These are phyloP conservation scores for Augochlora pura DNA, from an alignment of 1,140 invertebrate genomes.

Conservation along the genomic window DNA sequence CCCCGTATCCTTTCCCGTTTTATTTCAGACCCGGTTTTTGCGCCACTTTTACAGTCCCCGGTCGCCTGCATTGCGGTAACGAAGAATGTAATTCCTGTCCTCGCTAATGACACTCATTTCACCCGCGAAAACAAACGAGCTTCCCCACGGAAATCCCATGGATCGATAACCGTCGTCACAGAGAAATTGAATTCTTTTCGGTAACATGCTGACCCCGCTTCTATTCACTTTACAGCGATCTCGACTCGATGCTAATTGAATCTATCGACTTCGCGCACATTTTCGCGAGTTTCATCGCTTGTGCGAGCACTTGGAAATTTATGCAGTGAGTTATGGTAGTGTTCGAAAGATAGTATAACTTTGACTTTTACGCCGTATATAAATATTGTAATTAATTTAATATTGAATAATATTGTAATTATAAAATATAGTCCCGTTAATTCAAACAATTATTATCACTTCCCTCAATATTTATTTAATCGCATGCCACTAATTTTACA, in stretches of 20 bases:
- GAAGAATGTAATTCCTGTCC: constrained; percentile 49
- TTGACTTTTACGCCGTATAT: too few relatives aligned
- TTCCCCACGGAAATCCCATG: neutral
- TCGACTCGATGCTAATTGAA: neutral
- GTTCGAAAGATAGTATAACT: too few relatives aligned
- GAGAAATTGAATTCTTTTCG: constrained; percentile 16
- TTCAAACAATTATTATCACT: too few relatives aligned
- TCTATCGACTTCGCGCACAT: too few relatives aligned
- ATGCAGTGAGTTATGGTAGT: too few relatives aligned
- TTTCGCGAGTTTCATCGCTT: too few relatives aligned
- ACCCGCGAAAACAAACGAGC: constrained; percentile 43
- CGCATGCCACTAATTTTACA: too few relatives aligned
- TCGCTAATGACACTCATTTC: constrained; percentile 47
- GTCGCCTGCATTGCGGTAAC: constrained; percentile 51
- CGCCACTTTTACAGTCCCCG: constrained; percentile 20
- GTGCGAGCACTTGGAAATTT: too few relatives aligned
- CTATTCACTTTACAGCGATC: neutral
- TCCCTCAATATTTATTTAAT: too few relatives aligned
- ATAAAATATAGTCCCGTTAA: too few relatives aligned
- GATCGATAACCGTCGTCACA: constrained; percentile 27
- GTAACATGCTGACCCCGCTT: neutral
- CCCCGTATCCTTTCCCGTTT: constrained; percentile 18
- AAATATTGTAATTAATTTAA: too few relatives aligned
- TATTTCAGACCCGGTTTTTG: constrained; percentile 18
- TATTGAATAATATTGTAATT: too few relatives aligned